A percentile compares a stretch with the other conserved stretches of the same genome.
These are phyloP conservation scores for Pachyrhynchus sulphureomaculatus DNA, from an alignment of 1,140 invertebrate genomes.

Conservation along the genomic window DNA sequence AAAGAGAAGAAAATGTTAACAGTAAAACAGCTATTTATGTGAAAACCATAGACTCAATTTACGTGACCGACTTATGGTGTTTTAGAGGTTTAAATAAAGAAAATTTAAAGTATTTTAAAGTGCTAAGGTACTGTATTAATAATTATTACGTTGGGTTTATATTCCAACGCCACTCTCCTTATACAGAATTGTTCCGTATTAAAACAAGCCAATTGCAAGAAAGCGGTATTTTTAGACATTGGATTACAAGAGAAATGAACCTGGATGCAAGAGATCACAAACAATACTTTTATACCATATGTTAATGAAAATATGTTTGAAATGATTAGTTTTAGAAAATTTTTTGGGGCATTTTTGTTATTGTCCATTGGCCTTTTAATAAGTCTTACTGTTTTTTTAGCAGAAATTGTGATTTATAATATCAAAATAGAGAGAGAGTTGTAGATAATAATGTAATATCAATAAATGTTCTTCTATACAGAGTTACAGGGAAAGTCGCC, in stretches of 20 bases:
- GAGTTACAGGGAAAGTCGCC: no score
- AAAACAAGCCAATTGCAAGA: constrained; percentile 1
- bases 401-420: no score
- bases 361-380: background rate
- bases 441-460: no score
- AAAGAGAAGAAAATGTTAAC: background rate
- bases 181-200: background rate
- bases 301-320: background rate
- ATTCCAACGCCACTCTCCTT: constrained; percentile 18
- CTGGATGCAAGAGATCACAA: background rate
- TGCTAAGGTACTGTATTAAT: constrained; percentile 2
- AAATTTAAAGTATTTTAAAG: constrained; percentile 13
- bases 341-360: constrained; percentile 3
- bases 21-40: constrained; percentile 6
- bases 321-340: background rate
- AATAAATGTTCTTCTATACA: no score
- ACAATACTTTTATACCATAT: constrained; percentile 9
- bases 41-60: constrained; percentile 12
- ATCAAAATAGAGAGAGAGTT: no score
- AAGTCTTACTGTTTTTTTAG: no score
- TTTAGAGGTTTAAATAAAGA: constrained; percentile 1
- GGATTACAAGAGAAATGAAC: background rate
- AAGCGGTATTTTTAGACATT: constrained; percentile 12
- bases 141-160: constrained; percentile 18
- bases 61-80: constrained; percentile 10